Evolutionary conservation across 2,113 vertebrate species (phyloP), one percentile per base, ranked within the genome.

Genomic region (Pteropus alecto): DNA sequence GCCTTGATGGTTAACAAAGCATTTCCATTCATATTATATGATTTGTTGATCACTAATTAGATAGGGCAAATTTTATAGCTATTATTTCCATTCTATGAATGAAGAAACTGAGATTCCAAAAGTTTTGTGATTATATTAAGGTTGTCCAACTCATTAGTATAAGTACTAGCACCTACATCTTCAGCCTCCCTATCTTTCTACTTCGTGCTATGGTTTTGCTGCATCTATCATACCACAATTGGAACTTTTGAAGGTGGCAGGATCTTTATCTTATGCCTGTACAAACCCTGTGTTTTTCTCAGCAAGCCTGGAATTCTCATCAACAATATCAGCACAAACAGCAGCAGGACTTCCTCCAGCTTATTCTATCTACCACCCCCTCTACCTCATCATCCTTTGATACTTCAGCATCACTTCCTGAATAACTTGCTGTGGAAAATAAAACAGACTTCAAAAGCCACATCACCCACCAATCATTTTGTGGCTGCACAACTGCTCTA

Each of bases 371-470:
- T 19, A 22, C 30, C 35, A 14, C 22, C 22, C 9, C 5, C 16
- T 16, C 14, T 26, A 21, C 28, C 65, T 2, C 16, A 48, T 38
- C 11, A 28, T 22, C 35, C 38, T 94, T 70, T 81, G 70, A 76
- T n/a, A 46, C 7, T 28, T 35, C 14, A 30, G 41, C 58, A 60
- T 35, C 83, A 83, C 28, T 97, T 96, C 92, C 94, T 93, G 95
- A 35, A 41, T 48, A 61, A 82, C 83, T 91, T 13, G 5, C 21
- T 16, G 0, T 10, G 14, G 30, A 9, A 26, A 14, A 28, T 41
- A 61, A 65, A 5, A 24, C 5, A 16, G 0, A 16, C 16, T 78
- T 73, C 60, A 92, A 71, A 94, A 61, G 60, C 19, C 24, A 8
- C 8, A 56, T 13, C 68, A 41, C 56, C 65, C 1, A 30, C 4